Conservation (phyloP, 1,140 invertebrate genomes). For the Lepidurus couesii region DNA sequence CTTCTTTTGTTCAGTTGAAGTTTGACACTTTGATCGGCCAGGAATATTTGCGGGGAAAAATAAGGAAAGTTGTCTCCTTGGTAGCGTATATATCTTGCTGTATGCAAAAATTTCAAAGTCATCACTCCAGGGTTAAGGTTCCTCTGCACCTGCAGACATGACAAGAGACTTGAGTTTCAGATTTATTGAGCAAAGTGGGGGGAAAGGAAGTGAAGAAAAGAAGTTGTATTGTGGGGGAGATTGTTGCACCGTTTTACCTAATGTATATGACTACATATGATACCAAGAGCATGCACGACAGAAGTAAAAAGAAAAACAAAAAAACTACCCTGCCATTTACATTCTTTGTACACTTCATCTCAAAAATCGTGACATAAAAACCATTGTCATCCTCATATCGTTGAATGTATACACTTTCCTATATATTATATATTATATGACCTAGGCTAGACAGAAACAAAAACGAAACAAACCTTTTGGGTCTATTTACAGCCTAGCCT, state of each 20-base stretch:
- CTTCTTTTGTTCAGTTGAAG: background rate
- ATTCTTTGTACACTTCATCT: conserved; percentile 22
- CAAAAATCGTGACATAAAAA: conserved; percentile 16
- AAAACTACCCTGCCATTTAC: background rate
- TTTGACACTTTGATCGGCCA: background rate
- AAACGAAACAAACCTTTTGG: background rate
- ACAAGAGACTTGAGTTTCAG: conserved; percentile 12
- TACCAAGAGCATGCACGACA: conserved; percentile 14
- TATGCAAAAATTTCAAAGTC: conserved; percentile 15
- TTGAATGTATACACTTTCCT: conserved; percentile 22
- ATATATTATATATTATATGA: background rate
- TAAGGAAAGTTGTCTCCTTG: background rate
- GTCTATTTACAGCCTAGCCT: background rate
- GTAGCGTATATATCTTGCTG: conserved; percentile 10
- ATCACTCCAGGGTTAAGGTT: conserved; percentile 21
- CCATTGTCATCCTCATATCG: conserved; percentile 21
- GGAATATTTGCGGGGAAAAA: background rate
- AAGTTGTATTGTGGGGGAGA: background rate
- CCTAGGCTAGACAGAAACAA: background rate
- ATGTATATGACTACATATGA: background rate
- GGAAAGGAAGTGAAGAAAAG: background rate
- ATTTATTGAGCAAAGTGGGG: background rate
- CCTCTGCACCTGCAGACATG: conserved; percentile 13
- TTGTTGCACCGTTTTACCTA: background rate
- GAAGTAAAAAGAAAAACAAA: background rate